Conservation (phyloP, 2,888 invertebrate species). For the Thereva unica region DNA sequence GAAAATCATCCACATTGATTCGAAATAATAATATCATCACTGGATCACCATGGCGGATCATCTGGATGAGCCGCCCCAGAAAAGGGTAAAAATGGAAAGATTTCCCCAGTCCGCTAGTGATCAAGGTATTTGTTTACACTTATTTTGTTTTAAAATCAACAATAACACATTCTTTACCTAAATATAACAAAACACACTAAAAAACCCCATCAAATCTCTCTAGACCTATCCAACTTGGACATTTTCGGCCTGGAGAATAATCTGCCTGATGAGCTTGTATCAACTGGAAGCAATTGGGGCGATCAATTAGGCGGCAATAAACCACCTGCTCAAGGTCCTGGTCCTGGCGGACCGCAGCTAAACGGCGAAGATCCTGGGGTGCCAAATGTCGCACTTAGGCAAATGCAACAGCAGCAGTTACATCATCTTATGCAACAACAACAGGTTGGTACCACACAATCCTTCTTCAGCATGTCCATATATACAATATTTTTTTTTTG, state of each 20-base stretch:
- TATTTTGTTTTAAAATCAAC: conserved; percentile 1
- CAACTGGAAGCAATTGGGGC: conserved; percentile 72
- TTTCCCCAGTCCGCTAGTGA: conserved; percentile 44
- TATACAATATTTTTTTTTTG: too few species aligned
- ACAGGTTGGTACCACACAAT: conserved; percentile 50
- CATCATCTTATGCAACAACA: conserved; percentile 71
- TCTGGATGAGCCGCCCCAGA: conserved; percentile 94
- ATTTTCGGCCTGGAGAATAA: conserved; percentile 91
- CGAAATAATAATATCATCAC: conserved; percentile 17
- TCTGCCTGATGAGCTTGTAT: conserved; percentile 87
- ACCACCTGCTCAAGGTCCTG: conserved; percentile 82
- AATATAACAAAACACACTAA: too few species aligned
- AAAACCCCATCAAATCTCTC: not conserved
- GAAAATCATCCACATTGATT: conserved; percentile 14
- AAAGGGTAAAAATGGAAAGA: conserved; percentile 81
- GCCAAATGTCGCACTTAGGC: conserved; percentile 52
- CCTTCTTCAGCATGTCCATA: too few species aligned
- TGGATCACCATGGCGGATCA: conserved; percentile 89
- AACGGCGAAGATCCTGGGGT: conserved; percentile 68
- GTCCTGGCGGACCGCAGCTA: conserved; percentile 70
- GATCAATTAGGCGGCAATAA: conserved; percentile 70
- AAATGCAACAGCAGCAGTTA: conserved; percentile 64
- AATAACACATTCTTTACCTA: too few species aligned
- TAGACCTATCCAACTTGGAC: conserved; percentile 77
- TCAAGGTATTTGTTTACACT: conserved; percentile 32